Evolutionary conservation across 2,113 vertebrate species (phyloP).

Genomic region (Cavia aperea): DNA sequence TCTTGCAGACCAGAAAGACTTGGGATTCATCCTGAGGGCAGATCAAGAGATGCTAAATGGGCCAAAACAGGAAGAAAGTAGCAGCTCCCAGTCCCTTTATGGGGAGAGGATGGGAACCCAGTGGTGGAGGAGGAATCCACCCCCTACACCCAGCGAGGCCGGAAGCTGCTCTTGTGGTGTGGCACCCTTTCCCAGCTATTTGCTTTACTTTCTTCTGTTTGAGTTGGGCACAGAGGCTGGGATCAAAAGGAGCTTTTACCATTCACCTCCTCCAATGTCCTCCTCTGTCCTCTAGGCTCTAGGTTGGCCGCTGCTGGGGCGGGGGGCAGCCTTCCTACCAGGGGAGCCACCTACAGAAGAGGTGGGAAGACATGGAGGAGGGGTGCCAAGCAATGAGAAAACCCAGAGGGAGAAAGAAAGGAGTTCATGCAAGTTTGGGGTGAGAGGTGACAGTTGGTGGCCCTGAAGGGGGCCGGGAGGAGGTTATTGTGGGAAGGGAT

Average conservation of each 20-base stretch:
- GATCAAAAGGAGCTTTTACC: background rate
- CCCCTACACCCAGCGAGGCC: accelerated
- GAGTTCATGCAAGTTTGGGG: background rate
- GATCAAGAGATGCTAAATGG: background rate
- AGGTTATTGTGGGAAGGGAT: background rate
- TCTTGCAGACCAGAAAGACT: background rate
- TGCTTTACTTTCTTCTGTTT: background rate
- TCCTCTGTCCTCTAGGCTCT: background rate
- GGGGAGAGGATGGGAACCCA: background rate
- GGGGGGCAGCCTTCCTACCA: background rate
- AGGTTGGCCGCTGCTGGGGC: background rate
- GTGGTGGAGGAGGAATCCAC: too few species aligned
- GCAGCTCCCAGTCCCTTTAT: background rate
- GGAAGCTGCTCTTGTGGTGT: background rate
- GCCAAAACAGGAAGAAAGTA: background rate
- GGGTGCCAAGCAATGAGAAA: background rate
- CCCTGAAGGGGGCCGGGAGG: background rate
- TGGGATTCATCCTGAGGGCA: background rate
- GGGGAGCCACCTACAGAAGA: background rate
- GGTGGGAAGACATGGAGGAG: background rate
- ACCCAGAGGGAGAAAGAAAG: background rate
- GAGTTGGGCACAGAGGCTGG: background rate
- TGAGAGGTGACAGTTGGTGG: background rate
- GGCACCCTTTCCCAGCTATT: background rate
- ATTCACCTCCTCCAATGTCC: background rate